Evolutionary conservation across 1,140 invertebrate species (phyloP), one percentile per base, ranked within the genome.

Genomic region (Halictus rubicundus): DNA sequence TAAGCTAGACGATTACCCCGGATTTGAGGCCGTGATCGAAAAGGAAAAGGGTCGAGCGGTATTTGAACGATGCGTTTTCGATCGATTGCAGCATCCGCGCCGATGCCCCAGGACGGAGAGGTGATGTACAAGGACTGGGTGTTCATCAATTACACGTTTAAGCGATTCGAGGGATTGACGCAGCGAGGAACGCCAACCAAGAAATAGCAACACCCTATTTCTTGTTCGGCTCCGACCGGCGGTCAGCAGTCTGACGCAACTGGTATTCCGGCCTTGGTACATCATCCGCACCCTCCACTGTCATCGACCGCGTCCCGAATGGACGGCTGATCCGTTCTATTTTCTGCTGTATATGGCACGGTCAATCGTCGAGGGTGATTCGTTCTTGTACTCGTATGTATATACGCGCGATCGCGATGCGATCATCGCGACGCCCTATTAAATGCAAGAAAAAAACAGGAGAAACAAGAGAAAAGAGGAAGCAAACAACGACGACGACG

Each of bases 141-240:
- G 68, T 99, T 99, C 93, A 99, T 99, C 89, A 99, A 99, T 94
- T 99, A 99, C 93, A 99, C 99, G 78, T 99, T 99, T 94, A 99
- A 99, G 93, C 95, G 99, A 82, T 99, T 99, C 92, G 98, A 99
- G 93, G 98, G 98, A 63, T 94, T 99, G 52, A 99, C 98, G 25
- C 97, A 98, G 90, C 94, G 97, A 83, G 97, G 96, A 68, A 96
- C 96, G 65, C 96, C 96, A 64, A 96, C 94, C 85, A 96, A 96
- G 93, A 96, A 97, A 94, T 96, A 95, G 91, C 91, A 92, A 92
- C 88, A 87, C 88, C 85, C 86, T 61, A 88, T 72, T 78, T 81
- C 86, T 81, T 84, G 87, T 79, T 85, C 86, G 80, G 82, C 87
- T 64, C 72, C 72, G 60, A 83, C 78, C 72, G 80, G 49, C 52